Evolutionary conservation across 2,888 invertebrate genomes (phyloP).

Genomic region (Drosophila paramelanica): DNA sequence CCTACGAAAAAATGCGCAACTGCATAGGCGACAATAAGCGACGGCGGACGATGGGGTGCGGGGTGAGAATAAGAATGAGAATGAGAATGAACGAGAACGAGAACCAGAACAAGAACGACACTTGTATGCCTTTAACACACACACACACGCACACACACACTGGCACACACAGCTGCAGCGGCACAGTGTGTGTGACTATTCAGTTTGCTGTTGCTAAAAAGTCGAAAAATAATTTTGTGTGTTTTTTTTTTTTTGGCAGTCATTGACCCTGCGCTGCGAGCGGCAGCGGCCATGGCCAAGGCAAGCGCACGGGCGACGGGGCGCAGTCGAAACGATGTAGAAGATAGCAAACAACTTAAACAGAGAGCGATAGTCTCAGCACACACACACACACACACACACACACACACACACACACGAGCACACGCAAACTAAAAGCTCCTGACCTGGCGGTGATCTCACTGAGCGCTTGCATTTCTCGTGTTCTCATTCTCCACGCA

Average conservation of each 20-base stretch:
- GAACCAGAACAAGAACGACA: conserved; percentile 64
- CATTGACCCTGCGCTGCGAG: conserved; percentile 64
- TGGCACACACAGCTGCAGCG: conserved; percentile 23
- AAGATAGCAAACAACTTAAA: conserved; percentile 78
- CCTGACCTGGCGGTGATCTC: conserved; percentile 59
- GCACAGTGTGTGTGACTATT: conserved; percentile 65
- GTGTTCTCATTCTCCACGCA: conserved; percentile 23
- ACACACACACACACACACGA: conserved; percentile 1
- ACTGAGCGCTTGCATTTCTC: conserved; percentile 35
- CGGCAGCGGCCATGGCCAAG: conserved; percentile 21
- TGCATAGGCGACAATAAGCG: conserved; percentile 62
- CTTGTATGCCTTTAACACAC: conserved; percentile 64
- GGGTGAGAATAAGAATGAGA: conserved; percentile 8
- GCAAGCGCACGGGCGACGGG: conserved; percentile 9
- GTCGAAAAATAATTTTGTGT: conserved; percentile 54
- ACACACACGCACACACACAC: conserved; percentile 16
- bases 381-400: conserved; percentile 33
- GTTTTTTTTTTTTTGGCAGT: conserved; percentile 67
- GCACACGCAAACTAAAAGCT: conserved; percentile 33
- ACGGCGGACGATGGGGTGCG: neutral
- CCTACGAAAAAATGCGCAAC: conserved; percentile 77
- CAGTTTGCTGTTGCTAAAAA: conserved; percentile 67
- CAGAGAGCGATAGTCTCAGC: conserved; percentile 68
- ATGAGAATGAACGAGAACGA: conserved; percentile 18
- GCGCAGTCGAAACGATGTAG: conserved; percentile 55